Base-by-base conservation (phyloP, 2,797 vertebrate species). In the Tokudaia tokunoshimensis region DNA sequence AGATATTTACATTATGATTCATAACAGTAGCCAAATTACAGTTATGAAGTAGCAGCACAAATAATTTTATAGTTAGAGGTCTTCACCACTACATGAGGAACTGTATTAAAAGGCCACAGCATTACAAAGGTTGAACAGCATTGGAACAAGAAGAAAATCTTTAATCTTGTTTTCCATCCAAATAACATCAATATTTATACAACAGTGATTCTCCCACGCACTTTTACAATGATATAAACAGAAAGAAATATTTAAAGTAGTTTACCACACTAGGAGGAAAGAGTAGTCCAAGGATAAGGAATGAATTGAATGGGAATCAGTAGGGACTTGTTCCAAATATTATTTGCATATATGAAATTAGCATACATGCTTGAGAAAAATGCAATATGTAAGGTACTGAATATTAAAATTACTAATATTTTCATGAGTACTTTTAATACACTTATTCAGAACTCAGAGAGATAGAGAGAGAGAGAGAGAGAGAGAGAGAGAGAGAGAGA, bases 151-250 rank as follows among this genome's bases (percentile, higher is more conserved):
- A 78, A 74, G 0, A 75, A 95, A 93, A 44, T 81, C 2, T 88
- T 92, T 59, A 10, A 88, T 94, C 87, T 89, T 96, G 29, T 5
- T 80, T 92, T 88, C 91, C 26, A 5, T 84, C 57, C 9, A 86
- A 95, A 83, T 91, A 41, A 1, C 8, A 50, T 80, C 76, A 72
- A 17, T 89, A 15, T 74, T 92, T 78, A 89, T 44, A 89, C 0
- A 29, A 41, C 84, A 6, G 74, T 75, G 37, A 63, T 52, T 79
- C 2, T 8, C 37, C 44, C 11, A 72, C 12, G 37, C 13, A 84
- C 12, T 70, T 88, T 92, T 34, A 55, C 11, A 50, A 79, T 37
- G n/a, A 79, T 57, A 96, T 44, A 76, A 65, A 59, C 34, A 83
- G 79, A 72, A 52, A 91, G 41, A 55, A 17, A 70, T 52, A 83